Percentiles rank a stretch among this genome's conserved stretches.
phyloP scores from a whole-genome alignment of 2,888 invertebrate genomes.

The Urechis unicinctus region DNA sequence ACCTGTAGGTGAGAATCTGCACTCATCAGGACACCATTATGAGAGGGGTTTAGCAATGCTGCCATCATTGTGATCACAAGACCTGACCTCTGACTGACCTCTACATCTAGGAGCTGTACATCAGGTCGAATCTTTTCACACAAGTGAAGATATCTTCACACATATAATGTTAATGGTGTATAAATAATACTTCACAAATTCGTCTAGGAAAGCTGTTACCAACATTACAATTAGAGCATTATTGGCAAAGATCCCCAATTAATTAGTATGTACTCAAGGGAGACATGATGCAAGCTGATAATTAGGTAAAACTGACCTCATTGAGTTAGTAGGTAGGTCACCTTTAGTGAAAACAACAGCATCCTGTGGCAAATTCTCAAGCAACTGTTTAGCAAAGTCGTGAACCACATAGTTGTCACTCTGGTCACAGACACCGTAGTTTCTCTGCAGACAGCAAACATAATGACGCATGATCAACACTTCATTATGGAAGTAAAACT shows the following conservation, averaged over 20 bases:
- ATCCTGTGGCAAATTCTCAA: conserved; percentile 32
- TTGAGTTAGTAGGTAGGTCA: conserved; percentile 40
- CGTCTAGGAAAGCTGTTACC: too few species aligned
- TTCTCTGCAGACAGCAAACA: conserved; percentile 23
- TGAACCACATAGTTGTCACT: conserved; percentile 32
- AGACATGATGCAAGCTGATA: too few species aligned
- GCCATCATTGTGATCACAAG: too few species aligned
- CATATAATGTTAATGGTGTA: too few species aligned
- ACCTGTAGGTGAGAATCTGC: conserved; percentile 40
- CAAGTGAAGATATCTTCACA: conserved; percentile 39
- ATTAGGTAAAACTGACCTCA: too few species aligned
- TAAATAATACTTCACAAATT: too few species aligned
- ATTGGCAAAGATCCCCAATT: too few species aligned
- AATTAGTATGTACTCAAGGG: too few species aligned
- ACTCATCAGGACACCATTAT: conserved; percentile 1
- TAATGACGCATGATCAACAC: too few species aligned
- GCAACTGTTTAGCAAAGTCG: conserved; percentile 34
- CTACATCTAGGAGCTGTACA: conserved; percentile 39
- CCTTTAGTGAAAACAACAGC: conserved; percentile 42
- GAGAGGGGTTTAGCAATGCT: background rate
- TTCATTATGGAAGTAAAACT: too few species aligned
- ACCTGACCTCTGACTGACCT: conserved; percentile 35
- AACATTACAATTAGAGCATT: too few species aligned
- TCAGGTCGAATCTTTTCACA: conserved; percentile 40
- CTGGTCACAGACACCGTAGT: conserved; percentile 33